Evolutionary conservation across 2,797 vertebrate genomes (phyloP).

Genomic region (Astyanax mexicanus): DNA sequence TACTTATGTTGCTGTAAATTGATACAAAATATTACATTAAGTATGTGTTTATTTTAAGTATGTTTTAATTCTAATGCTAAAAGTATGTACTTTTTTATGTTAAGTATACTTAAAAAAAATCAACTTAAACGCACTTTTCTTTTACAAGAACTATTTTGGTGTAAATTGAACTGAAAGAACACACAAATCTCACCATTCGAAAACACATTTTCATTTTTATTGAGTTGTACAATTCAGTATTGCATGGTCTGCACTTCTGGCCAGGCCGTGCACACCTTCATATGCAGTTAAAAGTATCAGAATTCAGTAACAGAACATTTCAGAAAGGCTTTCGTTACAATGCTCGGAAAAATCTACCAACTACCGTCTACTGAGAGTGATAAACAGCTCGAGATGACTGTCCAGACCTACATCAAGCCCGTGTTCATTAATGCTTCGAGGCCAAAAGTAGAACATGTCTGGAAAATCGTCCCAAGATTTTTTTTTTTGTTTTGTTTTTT

Average conservation of each 20-base stretch:
- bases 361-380: neutral
- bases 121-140: no score
- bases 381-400: neutral
- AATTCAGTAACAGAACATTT: neutral
- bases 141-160: no score
- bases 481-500: no score
- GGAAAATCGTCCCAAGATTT: neutral
- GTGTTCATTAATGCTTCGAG: neutral
- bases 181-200: neutral
- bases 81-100: no score
- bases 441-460: neutral
- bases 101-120: no score
- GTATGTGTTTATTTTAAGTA: no score
- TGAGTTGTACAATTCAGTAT: constrained; percentile 33
- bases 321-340: neutral
- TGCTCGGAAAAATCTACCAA: neutral
- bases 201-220: constrained; percentile 26
- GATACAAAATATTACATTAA: no score
- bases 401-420: neutral
- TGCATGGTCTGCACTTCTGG: constrained; percentile 22
- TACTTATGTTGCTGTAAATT: no score
- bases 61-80: no score
- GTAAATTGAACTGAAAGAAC: constrained; percentile 12
- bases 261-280: neutral
- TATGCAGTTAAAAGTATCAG: neutral